Evolutionary conservation across 2,797 vertebrate genomes (phyloP).

Genomic region (Ficedula albicollis): DNA sequence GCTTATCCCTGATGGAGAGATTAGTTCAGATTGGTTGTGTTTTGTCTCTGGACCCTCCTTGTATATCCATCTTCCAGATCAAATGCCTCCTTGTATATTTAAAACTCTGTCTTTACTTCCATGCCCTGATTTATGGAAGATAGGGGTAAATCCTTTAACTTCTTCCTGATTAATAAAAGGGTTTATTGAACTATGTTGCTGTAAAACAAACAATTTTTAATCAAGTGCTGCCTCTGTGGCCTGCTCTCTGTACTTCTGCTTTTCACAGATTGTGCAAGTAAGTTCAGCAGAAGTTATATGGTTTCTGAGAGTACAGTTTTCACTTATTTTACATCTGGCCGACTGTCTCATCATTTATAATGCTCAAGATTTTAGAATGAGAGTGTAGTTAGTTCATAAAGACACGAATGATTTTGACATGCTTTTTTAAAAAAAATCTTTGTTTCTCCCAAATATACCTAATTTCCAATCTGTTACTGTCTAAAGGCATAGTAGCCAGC

Average conservation of each 20-base stretch:
- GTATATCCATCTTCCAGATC: background rate
- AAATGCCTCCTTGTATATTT: background rate
- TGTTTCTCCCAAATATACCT: background rate
- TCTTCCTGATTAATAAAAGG: background rate
- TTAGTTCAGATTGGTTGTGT: background rate
- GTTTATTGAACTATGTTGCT: background rate
- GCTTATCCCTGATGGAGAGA: background rate
- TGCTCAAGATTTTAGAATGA: background rate
- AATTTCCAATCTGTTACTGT: background rate
- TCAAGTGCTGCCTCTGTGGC: background rate
- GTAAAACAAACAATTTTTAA: background rate
- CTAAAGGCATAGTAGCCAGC: background rate
- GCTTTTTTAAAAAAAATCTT: background rate
- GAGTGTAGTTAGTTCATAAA: background rate
- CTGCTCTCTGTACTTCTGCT: background rate
- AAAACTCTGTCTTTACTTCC: background rate
- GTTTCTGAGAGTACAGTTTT: conserved; percentile 3
- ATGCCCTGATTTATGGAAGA: background rate
- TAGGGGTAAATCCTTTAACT: background rate
- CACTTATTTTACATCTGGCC: background rate
- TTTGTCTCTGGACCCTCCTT: background rate
- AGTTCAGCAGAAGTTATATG: background rate
- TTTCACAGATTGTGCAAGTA: background rate
- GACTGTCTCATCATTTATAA: background rate
- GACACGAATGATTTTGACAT: background rate